Base-by-base conservation (phyloP, 2,113 vertebrate genomes). In the Ochotona curzoniae region DNA sequence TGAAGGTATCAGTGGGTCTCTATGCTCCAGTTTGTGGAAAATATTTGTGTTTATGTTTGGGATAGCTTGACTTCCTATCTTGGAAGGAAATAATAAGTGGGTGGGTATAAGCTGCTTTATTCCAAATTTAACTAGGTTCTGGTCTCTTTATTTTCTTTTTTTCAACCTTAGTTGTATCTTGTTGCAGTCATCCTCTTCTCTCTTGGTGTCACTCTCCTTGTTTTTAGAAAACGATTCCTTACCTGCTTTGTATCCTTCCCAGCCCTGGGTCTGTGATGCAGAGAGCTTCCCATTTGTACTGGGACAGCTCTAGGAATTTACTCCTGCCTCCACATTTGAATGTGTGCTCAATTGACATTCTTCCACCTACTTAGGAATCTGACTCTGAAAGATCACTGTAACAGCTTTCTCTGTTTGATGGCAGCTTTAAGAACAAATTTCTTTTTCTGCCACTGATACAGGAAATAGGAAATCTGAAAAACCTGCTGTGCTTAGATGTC, bases 381-480 rank as follows among this genome's bases (percentile, higher is more conserved):
- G 61, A 47, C n/a, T 86, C 91, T 2, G 3, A 60, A 89, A 74
- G 87, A 35, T 25, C 76, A 74, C 88, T 95, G 35, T 94, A 60
- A 64, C 84, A 93, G 60, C 93, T 47, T 93, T 89, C 87, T 89
- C 87, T 93, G 86, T 93, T 30, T 11, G 32, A 14, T 93, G 92
- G 70, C 87, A 0, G 73, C 85, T 96, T 96, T 94, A 85, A 95
- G 88, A 95, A 64, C 91, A 91, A 95, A 49, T 73, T 88, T 95
- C 79, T 95, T 81, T 93, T 93, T 93, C 61, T 64, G 78, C 83
- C 84, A 2, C 85, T 90, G 76, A 92, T 13, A 0, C 83, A 99
- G 99, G 99, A 99, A 97, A 98, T 99, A 95, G 99, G 99, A 97
- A 98, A 97, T 91, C 98, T 99, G 98, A 99, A 98, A 97, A 99